Evolutionary conservation across 2,797 vertebrate species (phyloP), one percentile per base, ranked within the genome.

Genomic region (Enoplosus armatus): DNA sequence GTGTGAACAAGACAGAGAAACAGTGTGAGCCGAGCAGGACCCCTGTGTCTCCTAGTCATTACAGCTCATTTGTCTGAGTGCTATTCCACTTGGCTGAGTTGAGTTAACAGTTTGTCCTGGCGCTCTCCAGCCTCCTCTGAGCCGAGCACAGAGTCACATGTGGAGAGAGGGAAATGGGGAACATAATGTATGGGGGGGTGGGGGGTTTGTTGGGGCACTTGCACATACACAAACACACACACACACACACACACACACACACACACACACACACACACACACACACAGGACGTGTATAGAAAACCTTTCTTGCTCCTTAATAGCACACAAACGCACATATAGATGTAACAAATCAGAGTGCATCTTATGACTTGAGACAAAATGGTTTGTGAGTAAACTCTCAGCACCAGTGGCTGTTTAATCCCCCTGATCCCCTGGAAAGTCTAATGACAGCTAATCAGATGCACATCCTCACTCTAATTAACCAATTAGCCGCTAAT

Each of bases 61-160:
- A 91, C 85, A 90, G 90, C 90, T 92, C 89, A 93, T 94, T 95
- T 93, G 90, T 93, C 90, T 93, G 92, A 93, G 90, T 90, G 88
- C 85, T 90, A 92, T 93, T 91, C 85, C 91, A 93, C 92, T 93
- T 88, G 91, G 89, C 90, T 92, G 90, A 87, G 88, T 84, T 90
- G 90, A 90, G 87, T 90, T 93, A 90, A 92, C 93, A 88, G 90
- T 93, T 94, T 92, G 89, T 77, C 85, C 86, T 54, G 74, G 87
- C 72, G 58, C 86, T 90, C 87, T 80, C 75, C 83, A 66, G 37
- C 85, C 87, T 86, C 81, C 82, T 85, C 80, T 26, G 80, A 82
- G 84, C 77, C 31, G 58, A 79, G 74, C 66, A 60, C 81, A 58
- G 78, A 72, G 76, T 88, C 90, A 89, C 87, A 79, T 74, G 82